These are phyloP conservation scores for Galbula dea DNA, from an alignment of 2,113 vertebrate genomes.

Conservation along the genomic window DNA sequence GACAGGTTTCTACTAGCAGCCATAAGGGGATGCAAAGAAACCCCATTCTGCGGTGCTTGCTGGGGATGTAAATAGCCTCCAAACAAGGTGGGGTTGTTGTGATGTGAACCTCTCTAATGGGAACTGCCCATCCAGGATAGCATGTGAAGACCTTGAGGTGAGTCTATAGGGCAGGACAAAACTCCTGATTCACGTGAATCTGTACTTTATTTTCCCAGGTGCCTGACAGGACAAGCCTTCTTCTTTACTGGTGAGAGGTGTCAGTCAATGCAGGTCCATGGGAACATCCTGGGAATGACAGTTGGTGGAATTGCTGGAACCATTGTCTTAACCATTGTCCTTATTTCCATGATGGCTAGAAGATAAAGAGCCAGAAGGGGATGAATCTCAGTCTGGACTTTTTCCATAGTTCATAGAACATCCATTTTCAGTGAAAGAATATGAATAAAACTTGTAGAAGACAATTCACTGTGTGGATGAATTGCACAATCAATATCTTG, in stretches of 20 bases:
- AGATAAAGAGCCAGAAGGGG: not conserved
- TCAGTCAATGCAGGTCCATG: constrained; percentile 61
- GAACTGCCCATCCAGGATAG: not conserved
- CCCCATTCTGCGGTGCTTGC: not conserved
- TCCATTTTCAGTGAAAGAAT: not conserved
- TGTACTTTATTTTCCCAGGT: constrained; percentile 56
- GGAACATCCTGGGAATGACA: constrained; percentile 61
- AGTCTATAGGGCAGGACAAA: not conserved
- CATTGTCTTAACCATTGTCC: constrained; percentile 40
- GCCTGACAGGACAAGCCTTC: constrained; percentile 64
- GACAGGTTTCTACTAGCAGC: not conserved
- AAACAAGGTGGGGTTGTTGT: not conserved
- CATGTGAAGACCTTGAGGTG: not conserved
- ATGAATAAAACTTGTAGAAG: not conserved
- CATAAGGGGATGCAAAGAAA: not conserved
- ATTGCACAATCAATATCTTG: not conserved
- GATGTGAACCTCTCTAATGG: not conserved
- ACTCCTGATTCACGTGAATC: not conserved
- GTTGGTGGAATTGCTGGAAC: constrained; percentile 53
- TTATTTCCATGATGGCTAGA: constrained; percentile 50
- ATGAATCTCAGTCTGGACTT: not conserved
- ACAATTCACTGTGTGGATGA: not conserved
- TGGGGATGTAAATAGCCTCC: not conserved
- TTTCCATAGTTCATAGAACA: not conserved
- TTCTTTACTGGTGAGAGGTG: constrained; percentile 74